These are phyloP conservation scores for Hapalemur alaotrensis DNA, from an alignment of 2,797 vertebrate species.

Conservation along the genomic window DNA sequence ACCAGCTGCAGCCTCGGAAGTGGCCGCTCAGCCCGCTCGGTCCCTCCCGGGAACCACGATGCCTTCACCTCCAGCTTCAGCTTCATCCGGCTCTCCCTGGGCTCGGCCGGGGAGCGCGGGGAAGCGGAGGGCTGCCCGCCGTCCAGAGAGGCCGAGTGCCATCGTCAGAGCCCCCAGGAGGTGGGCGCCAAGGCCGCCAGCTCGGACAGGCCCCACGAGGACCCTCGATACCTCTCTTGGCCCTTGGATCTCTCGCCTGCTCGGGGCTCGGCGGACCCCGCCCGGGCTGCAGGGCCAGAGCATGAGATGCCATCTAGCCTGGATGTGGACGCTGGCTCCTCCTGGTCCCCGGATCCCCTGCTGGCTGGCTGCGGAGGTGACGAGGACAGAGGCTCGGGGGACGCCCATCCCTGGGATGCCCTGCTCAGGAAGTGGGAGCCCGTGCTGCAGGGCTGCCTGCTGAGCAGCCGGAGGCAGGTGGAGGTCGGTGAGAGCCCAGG, in stretches of 20 bases:
- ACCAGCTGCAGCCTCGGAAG: constrained; percentile 22
- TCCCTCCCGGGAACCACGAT: background rate
- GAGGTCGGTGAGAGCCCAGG: constrained; percentile 86
- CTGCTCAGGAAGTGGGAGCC: constrained; percentile 89
- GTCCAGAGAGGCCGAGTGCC: background rate
- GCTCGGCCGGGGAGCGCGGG: constrained; percentile 51
- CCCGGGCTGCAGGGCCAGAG: constrained; percentile 68
- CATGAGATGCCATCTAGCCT: constrained; percentile 75
- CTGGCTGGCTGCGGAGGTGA: constrained; percentile 87
- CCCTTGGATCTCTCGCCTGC: background rate
- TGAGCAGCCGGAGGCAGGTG: constrained; percentile 84
- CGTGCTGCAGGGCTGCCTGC: constrained; percentile 88
- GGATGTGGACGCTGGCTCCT: constrained; percentile 84
- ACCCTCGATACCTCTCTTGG: background rate
- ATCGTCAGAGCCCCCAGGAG: background rate
- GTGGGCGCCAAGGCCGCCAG: background rate
- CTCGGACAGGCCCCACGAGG: background rate
- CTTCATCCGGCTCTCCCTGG: constrained; percentile 92
- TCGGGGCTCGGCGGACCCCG: background rate
- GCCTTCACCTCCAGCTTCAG: constrained; percentile 92
- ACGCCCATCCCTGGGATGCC: constrained; percentile 85
- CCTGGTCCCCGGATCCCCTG: constrained; percentile 82
- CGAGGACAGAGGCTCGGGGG: constrained; percentile 82
- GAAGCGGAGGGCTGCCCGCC: constrained; percentile 58
- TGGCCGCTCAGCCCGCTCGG: fast-evolving